Base-by-base conservation (phyloP, 2,797 vertebrate species). In the Melanogrammus aeglefinus region DNA sequence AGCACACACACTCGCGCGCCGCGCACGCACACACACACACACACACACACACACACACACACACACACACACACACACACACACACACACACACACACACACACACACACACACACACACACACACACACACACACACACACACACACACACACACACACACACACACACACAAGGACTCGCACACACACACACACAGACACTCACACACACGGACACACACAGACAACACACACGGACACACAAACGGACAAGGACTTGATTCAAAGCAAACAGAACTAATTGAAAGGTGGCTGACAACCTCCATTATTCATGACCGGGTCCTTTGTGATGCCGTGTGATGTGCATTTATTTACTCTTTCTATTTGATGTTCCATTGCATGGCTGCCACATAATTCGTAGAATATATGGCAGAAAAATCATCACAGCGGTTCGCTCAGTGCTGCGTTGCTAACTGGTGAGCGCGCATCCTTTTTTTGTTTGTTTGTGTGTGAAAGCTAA, bases 221-320 rank as follows among this genome's bases (percentile, higher is more conserved):
- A n/a, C n/a, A n/a, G n/a, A n/a, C n/a, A n/a, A 31, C 29, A 31
- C 31, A 33, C 31, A 33, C 3, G 31, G 31, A 33, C 31, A 33
- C 29, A 84, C 77, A 82, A 80, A 86, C 85, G 57, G 80, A 33
- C 80, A 86, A 78, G 78, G 70, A 78, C 78, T 72, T 84, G 85
- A 87, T 82, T 88, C 88, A 86, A 85, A 87, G 86, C 85, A 88
- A 87, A 90, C 83, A 89, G 84, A 90, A 87, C 81, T 88, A 90
- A 91, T 88, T 88, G 88, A 91, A 90, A 88, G 79, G 79, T 78
- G 80, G 81, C 83, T 89, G 86, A 86, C 85, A 84, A 66, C 78
- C 88, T 92, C 88, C 82, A 91, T 91, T 89, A 91, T 91, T 91
- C 86, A 91, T 91, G 80, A 79, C 76, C 85, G 78, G 74, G 83